Evolutionary conservation across 2,797 vertebrate genomes (phyloP).

Genomic region (Hypotaenidia okinawae): DNA sequence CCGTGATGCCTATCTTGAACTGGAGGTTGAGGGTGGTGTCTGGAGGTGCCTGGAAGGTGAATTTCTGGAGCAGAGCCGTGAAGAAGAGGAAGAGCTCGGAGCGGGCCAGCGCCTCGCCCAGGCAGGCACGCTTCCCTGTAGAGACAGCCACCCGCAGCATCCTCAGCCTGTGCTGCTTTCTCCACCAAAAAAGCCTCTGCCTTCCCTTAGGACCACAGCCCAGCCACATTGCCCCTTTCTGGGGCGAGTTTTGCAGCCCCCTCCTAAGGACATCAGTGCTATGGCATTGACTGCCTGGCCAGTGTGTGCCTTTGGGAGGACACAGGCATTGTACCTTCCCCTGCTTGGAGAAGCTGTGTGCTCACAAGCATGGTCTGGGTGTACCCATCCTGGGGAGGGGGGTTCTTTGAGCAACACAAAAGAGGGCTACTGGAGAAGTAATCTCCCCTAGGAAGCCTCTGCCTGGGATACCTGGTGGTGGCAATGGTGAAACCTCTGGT

Average conservation of each 20-base stretch:
- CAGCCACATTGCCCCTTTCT: not conserved
- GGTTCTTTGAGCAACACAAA: not conserved
- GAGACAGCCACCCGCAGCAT: not conserved
- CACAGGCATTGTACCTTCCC: rapidly evolving
- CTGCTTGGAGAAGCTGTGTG: not conserved
- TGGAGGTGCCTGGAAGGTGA: slow-evolving; percentile 76
- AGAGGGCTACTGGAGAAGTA: not conserved
- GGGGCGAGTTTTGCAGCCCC: not conserved
- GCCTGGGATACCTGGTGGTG: not conserved
- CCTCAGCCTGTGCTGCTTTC: not conserved
- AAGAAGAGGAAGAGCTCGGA: slow-evolving; percentile 78
- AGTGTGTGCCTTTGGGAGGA: no score
- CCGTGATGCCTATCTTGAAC: slow-evolving; percentile 49
- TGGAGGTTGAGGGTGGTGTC: slow-evolving; percentile 68
- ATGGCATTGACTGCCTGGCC: not conserved
- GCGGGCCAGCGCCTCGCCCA: slow-evolving; percentile 72
- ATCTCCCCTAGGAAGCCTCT: not conserved
- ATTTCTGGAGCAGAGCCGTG: slow-evolving; percentile 82
- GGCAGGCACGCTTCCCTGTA: slow-evolving; percentile 84
- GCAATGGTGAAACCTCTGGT: not conserved
- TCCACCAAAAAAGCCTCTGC: not conserved
- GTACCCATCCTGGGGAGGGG: not conserved
- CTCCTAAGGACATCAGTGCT: rapidly evolving
- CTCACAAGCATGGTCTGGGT: rapidly evolving
- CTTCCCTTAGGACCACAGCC: no score